These are phyloP conservation scores for Saimiri boliviensis DNA, from an alignment of 2,113 vertebrate genomes.

Conservation along the genomic window DNA sequence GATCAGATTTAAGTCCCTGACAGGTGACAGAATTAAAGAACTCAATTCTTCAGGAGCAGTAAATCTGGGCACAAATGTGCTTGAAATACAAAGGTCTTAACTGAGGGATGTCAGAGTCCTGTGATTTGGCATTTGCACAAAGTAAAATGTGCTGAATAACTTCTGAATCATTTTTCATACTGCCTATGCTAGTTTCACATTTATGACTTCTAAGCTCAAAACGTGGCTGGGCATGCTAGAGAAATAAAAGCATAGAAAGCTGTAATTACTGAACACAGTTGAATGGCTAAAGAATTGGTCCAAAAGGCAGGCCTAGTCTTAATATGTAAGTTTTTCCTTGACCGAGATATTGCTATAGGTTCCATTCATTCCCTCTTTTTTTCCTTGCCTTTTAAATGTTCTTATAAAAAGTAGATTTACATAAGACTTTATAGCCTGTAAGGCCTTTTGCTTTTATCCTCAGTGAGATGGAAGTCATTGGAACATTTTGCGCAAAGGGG, in stretches of 20 bases:
- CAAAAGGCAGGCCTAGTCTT: background rate
- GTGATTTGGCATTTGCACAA: conserved; percentile 30
- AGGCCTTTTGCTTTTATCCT: background rate
- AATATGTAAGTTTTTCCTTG: background rate
- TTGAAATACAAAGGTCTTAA: background rate
- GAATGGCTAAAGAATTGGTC: background rate
- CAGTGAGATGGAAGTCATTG: background rate
- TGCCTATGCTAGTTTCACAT: background rate
- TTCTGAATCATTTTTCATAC: conserved; percentile 3
- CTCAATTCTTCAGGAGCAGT: background rate
- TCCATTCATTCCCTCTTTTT: background rate
- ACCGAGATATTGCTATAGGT: background rate
- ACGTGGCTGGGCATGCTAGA: background rate
- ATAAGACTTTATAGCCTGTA: too few relatives aligned
- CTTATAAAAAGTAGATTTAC: background rate
- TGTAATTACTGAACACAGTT: background rate
- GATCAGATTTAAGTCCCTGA: conserved; percentile 33
- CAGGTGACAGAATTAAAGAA: conserved; percentile 29
- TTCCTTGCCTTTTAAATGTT: background rate
- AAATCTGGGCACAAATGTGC: conserved; percentile 13
- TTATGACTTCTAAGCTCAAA: background rate
- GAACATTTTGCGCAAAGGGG: background rate
- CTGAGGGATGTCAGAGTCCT: background rate
- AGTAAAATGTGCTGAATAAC: conserved; percentile 29
- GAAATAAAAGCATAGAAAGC: background rate